Conservation (phyloP, 2,888 invertebrate species). For the Biston stratarius region DNA sequence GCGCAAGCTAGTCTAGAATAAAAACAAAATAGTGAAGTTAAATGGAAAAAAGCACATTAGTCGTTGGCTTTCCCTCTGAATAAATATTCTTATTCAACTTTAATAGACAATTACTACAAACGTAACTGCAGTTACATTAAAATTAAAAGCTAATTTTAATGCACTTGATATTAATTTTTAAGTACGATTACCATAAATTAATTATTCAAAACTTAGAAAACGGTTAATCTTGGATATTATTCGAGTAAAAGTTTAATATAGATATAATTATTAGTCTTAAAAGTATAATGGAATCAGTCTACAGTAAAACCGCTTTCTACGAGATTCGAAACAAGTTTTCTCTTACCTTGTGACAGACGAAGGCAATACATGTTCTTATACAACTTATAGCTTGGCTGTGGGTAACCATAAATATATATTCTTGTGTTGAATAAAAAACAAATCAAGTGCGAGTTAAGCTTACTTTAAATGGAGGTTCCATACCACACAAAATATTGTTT, state of each 20-base stretch:
- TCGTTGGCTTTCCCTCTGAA: neutral
- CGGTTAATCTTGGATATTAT: slow-evolving; percentile 5
- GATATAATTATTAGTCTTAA: neutral
- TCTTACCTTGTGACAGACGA: slow-evolving; percentile 6
- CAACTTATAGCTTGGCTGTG: neutral
- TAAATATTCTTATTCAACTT: neutral
- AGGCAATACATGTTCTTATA: slow-evolving; percentile 3
- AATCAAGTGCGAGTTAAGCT: no score
- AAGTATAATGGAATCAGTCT: neutral
- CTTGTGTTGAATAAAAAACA: neutral
- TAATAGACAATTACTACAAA: slow-evolving; percentile 10
- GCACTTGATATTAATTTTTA: neutral
- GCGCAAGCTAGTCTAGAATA: no score
- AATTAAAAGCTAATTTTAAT: neutral
- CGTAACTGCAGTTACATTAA: slow-evolving; percentile 4
- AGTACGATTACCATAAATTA: slow-evolving; percentile 8
- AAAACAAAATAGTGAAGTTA: no score
- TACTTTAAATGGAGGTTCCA: no score
- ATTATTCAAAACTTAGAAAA: slow-evolving; percentile 13
- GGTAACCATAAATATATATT: neutral
- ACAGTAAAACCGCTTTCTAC: slow-evolving; percentile 18
- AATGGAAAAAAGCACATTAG: neutral
- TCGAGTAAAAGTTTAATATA: slow-evolving; percentile 12
- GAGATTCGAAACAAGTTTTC: slow-evolving; percentile 10
- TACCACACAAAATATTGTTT: no score